Evolutionary conservation across 2,888 invertebrate genomes (phyloP), one percentile per base, ranked within the genome.

Genomic region (Tyria jacobaeae): DNA sequence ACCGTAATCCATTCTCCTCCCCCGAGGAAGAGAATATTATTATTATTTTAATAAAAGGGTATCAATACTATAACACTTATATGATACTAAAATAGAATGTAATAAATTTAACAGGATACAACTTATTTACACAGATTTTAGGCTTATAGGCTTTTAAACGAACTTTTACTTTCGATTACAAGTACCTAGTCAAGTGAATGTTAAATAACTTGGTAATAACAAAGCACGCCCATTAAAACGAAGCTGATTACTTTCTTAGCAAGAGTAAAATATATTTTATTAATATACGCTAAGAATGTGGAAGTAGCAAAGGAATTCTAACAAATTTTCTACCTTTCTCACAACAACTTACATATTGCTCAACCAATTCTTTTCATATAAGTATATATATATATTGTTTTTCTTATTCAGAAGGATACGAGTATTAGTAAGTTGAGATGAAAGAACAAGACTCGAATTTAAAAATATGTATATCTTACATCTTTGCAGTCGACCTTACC

Each of bases 51-150:
- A 87, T 90, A 89, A 87, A 91, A 75, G 87, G 86, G 88, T 92
- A 91, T 91, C 85, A 89, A 90, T 87, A 89, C 84, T 86, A 88
- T 90, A 93, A 93, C 92, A 93, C 92, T 93, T 93, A 92, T 79
- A 84, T 76, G 82, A 87, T 92, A 92, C 84, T 92, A 92, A 92
- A 92, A 93, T 93, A 93, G 93, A 93, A 92, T 93, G 93, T 92
- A 88, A 90, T 90, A 92, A 90, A 85, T 92, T 92, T 92, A 92
- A 93, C 92, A 92, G 91, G 91, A 88, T 90, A 84, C 84, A 92
- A 92, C 91, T 92, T 92, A 92, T 93, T 90, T 93, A 92, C 91
- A 93, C 85, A 87, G 87, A 61, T 62, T 60, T 76, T 53, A 62
- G 61, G 47, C 63, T 70, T 61, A 68, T 66, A 76, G 60, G 61